phyloP scores from a whole-genome alignment of 2,797 vertebrate species.

The Protosalanx chinensis region DNA sequence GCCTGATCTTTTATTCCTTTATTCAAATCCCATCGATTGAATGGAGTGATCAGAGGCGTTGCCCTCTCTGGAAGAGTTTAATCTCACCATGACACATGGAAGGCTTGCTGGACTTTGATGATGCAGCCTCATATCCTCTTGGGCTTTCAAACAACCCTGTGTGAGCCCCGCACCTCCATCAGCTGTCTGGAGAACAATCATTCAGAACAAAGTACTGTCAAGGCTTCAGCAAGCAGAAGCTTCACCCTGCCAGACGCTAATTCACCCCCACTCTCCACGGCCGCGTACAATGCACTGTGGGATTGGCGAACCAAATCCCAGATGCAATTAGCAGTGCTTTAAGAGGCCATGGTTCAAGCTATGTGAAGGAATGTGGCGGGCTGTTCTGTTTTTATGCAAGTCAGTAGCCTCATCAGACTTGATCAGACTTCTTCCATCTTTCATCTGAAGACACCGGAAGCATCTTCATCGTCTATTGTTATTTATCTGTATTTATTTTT shows the following conservation, averaged over 20 bases:
- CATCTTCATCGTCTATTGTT: neutral
- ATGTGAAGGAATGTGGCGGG: conserved; percentile 65
- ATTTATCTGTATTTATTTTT: too few relatives aligned
- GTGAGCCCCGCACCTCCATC: conserved; percentile 69
- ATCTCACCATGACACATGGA: conserved; percentile 76
- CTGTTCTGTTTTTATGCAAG: conserved; percentile 48
- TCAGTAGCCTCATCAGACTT: conserved; percentile 61
- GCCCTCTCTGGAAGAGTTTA: conserved; percentile 76
- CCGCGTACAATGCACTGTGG: conserved; percentile 68
- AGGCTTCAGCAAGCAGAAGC: conserved; percentile 73
- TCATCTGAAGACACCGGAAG: neutral
- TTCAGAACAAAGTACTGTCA: conserved; percentile 81
- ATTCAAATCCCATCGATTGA: conserved; percentile 80
- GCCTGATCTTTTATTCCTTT: conserved; percentile 74
- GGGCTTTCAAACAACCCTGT: conserved; percentile 76
- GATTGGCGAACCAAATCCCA: conserved; percentile 77
- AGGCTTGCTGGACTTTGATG: conserved; percentile 81
- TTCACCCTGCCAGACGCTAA: conserved; percentile 71
- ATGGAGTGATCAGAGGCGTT: conserved; percentile 77
- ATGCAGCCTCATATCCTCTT: conserved; percentile 76
- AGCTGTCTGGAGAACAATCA: conserved; percentile 83
- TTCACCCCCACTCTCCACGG: conserved; percentile 68
- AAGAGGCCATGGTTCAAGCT: conserved; percentile 70
- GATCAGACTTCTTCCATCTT: conserved; percentile 54
- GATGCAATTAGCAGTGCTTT: conserved; percentile 77